phyloP scores from a whole-genome alignment of 2,888 invertebrate species.

The Lingula anatina region DNA sequence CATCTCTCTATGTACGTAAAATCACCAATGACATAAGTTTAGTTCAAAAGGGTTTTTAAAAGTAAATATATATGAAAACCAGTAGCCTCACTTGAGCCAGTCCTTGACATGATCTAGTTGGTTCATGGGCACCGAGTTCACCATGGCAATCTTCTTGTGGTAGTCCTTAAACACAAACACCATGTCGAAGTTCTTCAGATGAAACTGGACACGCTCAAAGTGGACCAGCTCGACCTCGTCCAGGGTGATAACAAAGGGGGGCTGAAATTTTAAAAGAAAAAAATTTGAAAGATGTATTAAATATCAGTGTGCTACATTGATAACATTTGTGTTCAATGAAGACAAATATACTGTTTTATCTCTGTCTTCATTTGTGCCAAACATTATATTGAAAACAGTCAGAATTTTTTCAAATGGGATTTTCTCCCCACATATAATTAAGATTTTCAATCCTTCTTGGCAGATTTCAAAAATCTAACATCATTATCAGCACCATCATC shows the following conservation, averaged over 20 bases:
- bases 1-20: too few relatives aligned
- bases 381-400: too few relatives aligned
- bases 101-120: constrained; percentile 99
- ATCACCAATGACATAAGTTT: too few relatives aligned
- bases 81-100: constrained; percentile 81
- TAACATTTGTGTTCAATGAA: not conserved
- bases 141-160: constrained; percentile 86
- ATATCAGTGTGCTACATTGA: constrained; percentile 7
- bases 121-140: constrained; percentile 99
- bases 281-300: not conserved
- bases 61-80: constrained; percentile 1
- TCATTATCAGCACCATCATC: too few relatives aligned
- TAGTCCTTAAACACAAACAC: constrained; percentile 99
- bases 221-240: constrained; percentile 98
- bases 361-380: too few relatives aligned
- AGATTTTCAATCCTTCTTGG: too few relatives aligned
- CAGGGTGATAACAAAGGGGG: constrained; percentile 95
- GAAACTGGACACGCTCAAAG: constrained; percentile 98
- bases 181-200: constrained; percentile 99
- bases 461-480: too few relatives aligned
- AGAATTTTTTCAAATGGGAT: too few relatives aligned
- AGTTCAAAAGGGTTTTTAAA: too few relatives aligned
- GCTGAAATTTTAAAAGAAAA: constrained; percentile 55
- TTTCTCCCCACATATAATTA: too few relatives aligned
- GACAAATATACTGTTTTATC: too few relatives aligned